Conservation (phyloP, 1,140 invertebrate genomes). For the Luehdorfia chinensis region DNA sequence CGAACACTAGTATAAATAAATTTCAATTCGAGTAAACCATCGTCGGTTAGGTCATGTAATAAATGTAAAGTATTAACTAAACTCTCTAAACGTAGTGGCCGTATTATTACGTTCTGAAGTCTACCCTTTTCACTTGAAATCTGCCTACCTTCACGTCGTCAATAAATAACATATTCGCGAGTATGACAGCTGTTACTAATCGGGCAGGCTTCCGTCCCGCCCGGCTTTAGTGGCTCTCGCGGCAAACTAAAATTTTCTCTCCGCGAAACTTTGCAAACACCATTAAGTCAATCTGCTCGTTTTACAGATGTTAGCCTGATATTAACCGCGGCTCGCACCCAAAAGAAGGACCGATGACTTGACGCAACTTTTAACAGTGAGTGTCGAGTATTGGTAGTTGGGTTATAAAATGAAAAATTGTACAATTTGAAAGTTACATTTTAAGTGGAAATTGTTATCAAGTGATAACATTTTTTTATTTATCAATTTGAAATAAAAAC, state of each 20-base stretch:
- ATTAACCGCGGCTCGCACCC: constrained; percentile 33
- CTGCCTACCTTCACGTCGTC: constrained; percentile 23
- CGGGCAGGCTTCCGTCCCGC: constrained; percentile 22
- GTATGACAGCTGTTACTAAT: constrained; percentile 63
- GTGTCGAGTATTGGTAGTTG: neutral
- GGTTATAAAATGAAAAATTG: too few relatives aligned
- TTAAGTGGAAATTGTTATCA: too few relatives aligned
- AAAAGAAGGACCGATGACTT: neutral
- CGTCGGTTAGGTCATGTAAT: too few relatives aligned
- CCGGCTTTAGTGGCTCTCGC: constrained; percentile 43
- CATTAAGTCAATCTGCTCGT: constrained; percentile 69
- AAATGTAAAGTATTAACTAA: too few relatives aligned
- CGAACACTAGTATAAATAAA: too few relatives aligned
- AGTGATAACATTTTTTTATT: too few relatives aligned
- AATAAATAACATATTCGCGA: constrained; percentile 57
- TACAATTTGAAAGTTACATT: too few relatives aligned
- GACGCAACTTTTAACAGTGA: neutral
- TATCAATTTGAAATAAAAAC: too few relatives aligned
- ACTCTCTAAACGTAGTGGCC: too few relatives aligned
- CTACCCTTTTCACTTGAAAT: too few relatives aligned
- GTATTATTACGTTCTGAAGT: too few relatives aligned
- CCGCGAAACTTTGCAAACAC: constrained; percentile 64
- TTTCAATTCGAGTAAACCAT: too few relatives aligned
- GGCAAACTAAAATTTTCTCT: constrained; percentile 64
- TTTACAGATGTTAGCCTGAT: constrained; percentile 63